Conservation (phyloP, 2,113 vertebrate genomes). For the Symphodus melops region DNA sequence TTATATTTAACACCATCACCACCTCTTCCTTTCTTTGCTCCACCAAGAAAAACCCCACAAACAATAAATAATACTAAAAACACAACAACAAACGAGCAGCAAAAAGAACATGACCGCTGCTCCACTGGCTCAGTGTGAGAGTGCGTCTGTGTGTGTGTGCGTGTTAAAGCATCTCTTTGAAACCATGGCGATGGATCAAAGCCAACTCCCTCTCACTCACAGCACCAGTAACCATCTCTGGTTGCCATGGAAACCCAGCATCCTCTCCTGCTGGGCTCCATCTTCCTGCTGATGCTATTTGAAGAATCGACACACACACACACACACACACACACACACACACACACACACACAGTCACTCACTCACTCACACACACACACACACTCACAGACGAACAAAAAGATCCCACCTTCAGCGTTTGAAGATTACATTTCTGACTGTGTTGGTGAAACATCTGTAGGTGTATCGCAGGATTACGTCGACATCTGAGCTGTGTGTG, state of each 20-base stretch:
- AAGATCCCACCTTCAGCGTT: conserved; percentile 31
- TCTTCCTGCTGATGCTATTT: conserved; percentile 51
- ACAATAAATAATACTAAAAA: not conserved
- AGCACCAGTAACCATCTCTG: conserved; percentile 52
- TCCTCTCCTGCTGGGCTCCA: conserved; percentile 52
- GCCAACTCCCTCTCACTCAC: conserved; percentile 40
- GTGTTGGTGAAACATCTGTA: not conserved
- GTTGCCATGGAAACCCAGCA: conserved; percentile 77
- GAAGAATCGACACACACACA: conserved; percentile 43
- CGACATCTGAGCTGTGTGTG: not conserved
- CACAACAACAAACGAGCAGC: not conserved
- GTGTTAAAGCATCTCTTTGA: conserved; percentile 34
- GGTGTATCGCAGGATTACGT: not conserved
- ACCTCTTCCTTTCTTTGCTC: not conserved
- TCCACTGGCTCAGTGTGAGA: conserved; percentile 6
- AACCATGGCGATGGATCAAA: conserved; percentile 56
- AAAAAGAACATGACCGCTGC: not conserved
- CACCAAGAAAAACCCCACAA: not conserved
- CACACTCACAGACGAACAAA: not conserved
- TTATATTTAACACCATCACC: not conserved
- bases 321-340: not conserved
- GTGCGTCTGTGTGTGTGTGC: conserved; percentile 4
- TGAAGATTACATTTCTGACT: not conserved
- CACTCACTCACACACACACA: conserved; percentile 7
- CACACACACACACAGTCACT: too few species aligned